Conservation (phyloP, 2,113 vertebrate genomes). For the Pelusios castaneus region DNA sequence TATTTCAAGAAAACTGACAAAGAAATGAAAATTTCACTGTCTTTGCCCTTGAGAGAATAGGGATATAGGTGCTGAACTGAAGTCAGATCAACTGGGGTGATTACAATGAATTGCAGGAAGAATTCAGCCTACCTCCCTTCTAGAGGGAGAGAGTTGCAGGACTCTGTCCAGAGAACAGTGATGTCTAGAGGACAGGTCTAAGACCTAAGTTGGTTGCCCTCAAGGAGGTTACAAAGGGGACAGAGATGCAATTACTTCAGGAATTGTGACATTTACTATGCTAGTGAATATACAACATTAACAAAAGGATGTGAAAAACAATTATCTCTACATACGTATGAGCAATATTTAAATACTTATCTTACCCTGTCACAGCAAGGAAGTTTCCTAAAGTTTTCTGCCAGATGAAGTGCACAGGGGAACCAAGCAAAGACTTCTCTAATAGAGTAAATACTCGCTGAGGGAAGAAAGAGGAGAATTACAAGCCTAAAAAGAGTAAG, state of each 20-base stretch:
- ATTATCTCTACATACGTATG: background rate
- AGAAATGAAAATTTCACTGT: background rate
- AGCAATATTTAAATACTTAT: background rate
- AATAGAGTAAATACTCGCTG: conserved; percentile 90
- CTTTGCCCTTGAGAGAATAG: background rate
- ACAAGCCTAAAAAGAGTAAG: background rate
- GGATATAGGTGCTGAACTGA: background rate
- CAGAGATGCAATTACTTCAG: background rate
- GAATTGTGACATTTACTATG: background rate
- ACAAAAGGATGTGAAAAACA: background rate
- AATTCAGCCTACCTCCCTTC: background rate
- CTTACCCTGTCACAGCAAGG: conserved; percentile 95
- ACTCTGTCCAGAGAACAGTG: background rate
- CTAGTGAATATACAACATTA: background rate
- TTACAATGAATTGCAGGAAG: background rate
- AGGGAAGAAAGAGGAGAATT: conserved; percentile 22
- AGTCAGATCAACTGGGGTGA: background rate
- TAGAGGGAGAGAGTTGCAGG: background rate
- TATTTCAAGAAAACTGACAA: background rate
- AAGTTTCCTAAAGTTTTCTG: conserved; percentile 94
- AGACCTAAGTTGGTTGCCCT: background rate
- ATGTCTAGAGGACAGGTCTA: background rate
- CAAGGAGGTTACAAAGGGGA: background rate
- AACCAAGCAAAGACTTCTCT: conserved; percentile 86
- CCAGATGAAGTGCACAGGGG: conserved; percentile 89